Evolutionary conservation across 2,888 invertebrate genomes (phyloP).

Genomic region (Steinernema hermaphroditum): DNA sequence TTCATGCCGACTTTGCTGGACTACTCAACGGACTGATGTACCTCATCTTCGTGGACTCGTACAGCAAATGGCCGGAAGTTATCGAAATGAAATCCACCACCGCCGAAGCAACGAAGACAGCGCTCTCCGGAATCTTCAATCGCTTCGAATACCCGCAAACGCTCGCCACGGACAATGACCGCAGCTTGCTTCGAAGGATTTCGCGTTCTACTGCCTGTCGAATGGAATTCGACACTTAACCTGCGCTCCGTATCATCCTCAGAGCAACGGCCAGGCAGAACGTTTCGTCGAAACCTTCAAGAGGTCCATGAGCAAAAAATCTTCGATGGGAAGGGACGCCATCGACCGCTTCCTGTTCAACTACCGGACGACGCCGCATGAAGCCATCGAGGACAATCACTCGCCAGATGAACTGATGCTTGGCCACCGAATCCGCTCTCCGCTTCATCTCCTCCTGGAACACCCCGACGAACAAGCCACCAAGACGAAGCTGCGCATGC

Average conservation of each 20-base stretch:
- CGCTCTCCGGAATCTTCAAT: conserved; percentile 36
- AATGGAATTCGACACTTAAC: conserved; percentile 36
- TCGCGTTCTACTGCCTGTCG: conserved; percentile 36
- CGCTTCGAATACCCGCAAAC: conserved; percentile 39
- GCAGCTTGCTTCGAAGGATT: conserved; percentile 41
- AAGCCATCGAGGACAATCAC: background rate
- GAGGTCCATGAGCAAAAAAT: background rate
- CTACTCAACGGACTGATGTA: conserved; percentile 59
- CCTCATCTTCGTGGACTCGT: conserved; percentile 67
- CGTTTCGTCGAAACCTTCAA: conserved; percentile 45
- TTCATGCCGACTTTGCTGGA: conserved; percentile 68
- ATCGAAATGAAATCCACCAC: conserved; percentile 31
- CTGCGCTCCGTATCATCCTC: conserved; percentile 46
- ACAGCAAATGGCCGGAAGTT: conserved; percentile 68
- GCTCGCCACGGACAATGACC: conserved; percentile 48
- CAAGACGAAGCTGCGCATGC: too few species aligned
- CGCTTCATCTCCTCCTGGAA: conserved; percentile 23
- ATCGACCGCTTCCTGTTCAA: background rate
- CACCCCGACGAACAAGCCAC: too few species aligned
- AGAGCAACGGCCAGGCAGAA: conserved; percentile 51
- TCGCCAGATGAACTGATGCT: conserved; percentile 42
- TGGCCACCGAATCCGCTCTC: conserved; percentile 34
- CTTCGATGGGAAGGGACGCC: background rate
- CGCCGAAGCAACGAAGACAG: conserved; percentile 30
- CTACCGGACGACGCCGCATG: background rate